phyloP scores from a whole-genome alignment of 2,888 invertebrate species.

The Polietes domitor region DNA sequence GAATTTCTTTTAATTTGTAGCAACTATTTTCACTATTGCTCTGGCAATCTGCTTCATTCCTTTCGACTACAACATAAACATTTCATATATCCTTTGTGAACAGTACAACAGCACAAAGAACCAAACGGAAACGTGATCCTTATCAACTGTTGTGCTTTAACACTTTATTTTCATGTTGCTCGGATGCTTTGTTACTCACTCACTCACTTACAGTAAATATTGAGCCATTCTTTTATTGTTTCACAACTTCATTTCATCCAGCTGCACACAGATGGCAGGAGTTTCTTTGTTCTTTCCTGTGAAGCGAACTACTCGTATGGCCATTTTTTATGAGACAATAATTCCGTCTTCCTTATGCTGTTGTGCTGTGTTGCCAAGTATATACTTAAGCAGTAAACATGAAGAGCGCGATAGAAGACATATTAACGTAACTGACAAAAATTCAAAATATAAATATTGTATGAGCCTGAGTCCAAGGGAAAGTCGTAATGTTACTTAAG shows the following conservation, averaged over 20 bases:
- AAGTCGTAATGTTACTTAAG: no score
- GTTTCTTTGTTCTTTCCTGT: neutral
- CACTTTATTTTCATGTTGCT: constrained; percentile 23
- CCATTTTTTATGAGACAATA: neutral
- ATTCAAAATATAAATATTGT: no score
- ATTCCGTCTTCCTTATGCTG: neutral
- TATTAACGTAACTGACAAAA: neutral
- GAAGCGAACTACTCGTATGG: neutral
- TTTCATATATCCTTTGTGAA: no score
- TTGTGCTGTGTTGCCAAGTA: constrained; percentile 31
- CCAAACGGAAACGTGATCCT: constrained; percentile 40
- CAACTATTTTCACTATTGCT: no score
- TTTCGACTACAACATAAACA: no score
- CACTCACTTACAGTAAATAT: neutral
- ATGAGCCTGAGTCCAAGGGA: no score
- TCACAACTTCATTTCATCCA: neutral
- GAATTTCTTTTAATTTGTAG: no score
- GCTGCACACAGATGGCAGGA: neutral
- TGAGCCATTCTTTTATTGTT: neutral
- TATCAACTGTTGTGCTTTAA: constrained; percentile 51
- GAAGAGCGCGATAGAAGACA: no score
- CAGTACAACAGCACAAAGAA: no score
- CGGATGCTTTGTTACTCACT: neutral
- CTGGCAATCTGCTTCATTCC: no score
- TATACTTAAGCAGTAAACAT: constrained; percentile 24